Percentiles rank a stretch among this genome's conserved stretches.
Conservation (phyloP, 2,888 invertebrate genomes). For the Cryptocheilus praepositus region DNA sequence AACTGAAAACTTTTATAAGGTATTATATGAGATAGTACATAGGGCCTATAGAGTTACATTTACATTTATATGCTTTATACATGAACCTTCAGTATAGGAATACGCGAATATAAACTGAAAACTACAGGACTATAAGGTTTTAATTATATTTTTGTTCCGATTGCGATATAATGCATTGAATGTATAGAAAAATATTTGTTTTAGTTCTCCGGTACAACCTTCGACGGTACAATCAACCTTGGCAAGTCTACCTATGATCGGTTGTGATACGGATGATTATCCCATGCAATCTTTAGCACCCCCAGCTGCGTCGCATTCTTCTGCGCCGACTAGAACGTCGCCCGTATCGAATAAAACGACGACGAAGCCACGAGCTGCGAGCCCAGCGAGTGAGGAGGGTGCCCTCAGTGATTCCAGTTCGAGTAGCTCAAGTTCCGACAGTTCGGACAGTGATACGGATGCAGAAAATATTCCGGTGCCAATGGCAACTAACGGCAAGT, state of each 20-base stretch:
- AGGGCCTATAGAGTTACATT: too few relatives aligned
- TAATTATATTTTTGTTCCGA: background rate
- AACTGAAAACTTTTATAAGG: too few relatives aligned
- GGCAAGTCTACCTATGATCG: conserved; percentile 86
- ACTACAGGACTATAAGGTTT: too few relatives aligned
- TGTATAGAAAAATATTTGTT: conserved; percentile 38
- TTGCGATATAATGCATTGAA: conserved; percentile 20
- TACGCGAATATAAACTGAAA: too few relatives aligned
- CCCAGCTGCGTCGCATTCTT: conserved; percentile 33
- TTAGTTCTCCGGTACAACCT: conserved; percentile 80
- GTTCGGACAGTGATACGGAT: conserved; percentile 76
- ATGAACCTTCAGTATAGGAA: too few relatives aligned
- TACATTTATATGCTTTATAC: too few relatives aligned
- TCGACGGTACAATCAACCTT: conserved; percentile 80
- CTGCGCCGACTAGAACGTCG: conserved; percentile 27
- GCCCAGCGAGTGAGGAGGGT: conserved; percentile 50
- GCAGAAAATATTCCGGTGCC: conserved; percentile 63
- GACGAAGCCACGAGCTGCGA: conserved; percentile 40
- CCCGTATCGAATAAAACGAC: conserved; percentile 32
- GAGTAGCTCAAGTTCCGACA: conserved; percentile 71
- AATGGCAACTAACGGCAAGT: conserved; percentile 61
- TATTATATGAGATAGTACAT: too few relatives aligned
- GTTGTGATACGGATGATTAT: conserved; percentile 79
- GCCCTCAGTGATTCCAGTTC: conserved; percentile 70
- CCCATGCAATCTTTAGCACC: conserved; percentile 55